A percentile compares a stretch with the other conserved stretches of the same genome.
These are phyloP conservation scores for Coecobrya sp. DNA, from an alignment of 2,888 invertebrate genomes.

Conservation along the genomic window DNA sequence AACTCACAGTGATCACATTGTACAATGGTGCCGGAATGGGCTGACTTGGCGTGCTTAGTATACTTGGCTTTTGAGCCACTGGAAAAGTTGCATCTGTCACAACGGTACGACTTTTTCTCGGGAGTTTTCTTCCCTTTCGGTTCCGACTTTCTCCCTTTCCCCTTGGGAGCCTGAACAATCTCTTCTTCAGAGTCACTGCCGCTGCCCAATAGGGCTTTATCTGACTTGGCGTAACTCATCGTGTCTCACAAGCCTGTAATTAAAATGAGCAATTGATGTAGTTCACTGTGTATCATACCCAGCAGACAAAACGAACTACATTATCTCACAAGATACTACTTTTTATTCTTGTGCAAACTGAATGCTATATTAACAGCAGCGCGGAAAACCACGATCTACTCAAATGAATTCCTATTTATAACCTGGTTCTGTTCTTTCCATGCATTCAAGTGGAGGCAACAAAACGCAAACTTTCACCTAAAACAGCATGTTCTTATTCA, in stretches of 20 bases:
- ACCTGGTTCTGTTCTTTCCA: not conserved
- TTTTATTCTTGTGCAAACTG: too few relatives aligned
- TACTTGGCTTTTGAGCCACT: conserved; percentile 96
- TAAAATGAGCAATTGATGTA: too few relatives aligned
- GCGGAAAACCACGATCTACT: too few relatives aligned
- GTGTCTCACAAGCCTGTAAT: not conserved
- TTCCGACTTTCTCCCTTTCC: conserved; percentile 47
- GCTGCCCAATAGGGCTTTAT: conserved; percentile 1
- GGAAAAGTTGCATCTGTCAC: conserved; percentile 96
- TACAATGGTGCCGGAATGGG: conserved; percentile 97
- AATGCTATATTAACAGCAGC: too few relatives aligned
- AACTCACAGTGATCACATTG: conserved; percentile 98
- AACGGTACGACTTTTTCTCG: conserved; percentile 91
- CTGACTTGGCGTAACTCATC: conserved; percentile 49
- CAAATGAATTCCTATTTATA: too few relatives aligned
- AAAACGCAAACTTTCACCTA: too few relatives aligned
- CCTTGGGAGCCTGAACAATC: not conserved
- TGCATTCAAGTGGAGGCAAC: not conserved
- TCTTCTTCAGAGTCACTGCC: conserved; percentile 59
- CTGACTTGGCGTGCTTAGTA: conserved; percentile 96
- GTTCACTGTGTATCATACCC: too few relatives aligned
- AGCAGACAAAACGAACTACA: too few relatives aligned
- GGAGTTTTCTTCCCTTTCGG: conserved; percentile 57
- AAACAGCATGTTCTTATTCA: too few relatives aligned
- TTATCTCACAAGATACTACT: too few relatives aligned